Percentiles rank a stretch among this genome's conserved stretches.
phyloP scores from a whole-genome alignment of 1,140 invertebrate species.

The Charaxes varanes region DNA sequence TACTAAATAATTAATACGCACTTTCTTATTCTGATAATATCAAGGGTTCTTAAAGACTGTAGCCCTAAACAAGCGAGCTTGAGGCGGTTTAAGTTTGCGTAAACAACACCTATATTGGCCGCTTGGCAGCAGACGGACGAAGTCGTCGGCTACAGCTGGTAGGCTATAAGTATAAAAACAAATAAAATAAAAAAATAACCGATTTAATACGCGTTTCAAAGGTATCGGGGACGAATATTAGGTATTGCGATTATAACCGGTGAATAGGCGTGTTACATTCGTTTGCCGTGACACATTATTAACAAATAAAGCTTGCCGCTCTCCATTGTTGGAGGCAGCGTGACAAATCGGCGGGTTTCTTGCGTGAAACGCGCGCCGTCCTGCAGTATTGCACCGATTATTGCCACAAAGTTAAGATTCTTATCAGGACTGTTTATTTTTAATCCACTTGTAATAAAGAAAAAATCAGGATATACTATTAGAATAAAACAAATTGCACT shows the following conservation, averaged over 20 bases:
- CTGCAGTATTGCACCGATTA: conserved; percentile 15
- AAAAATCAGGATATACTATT: too few species aligned
- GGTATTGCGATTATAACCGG: conserved; percentile 31
- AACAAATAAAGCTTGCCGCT: conserved; percentile 56
- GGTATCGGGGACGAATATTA: conserved; percentile 23
- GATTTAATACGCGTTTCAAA: conserved; percentile 7
- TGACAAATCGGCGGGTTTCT: conserved; percentile 44
- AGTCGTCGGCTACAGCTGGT: too few species aligned
- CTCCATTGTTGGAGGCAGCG: conserved; percentile 42
- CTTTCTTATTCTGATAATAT: too few species aligned
- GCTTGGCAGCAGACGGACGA: too few species aligned
- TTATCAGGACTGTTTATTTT: background rate
- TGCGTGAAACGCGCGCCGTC: conserved; percentile 38
- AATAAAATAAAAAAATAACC: conserved; percentile 3
- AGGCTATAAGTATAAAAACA: too few species aligned
- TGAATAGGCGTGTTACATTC: conserved; percentile 52
- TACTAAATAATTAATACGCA: too few species aligned
- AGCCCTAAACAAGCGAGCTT: too few species aligned
- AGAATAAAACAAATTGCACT: too few species aligned
- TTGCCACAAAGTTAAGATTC: background rate
- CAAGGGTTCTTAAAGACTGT: too few species aligned
- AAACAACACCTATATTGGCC: too few species aligned
- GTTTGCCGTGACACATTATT: conserved; percentile 50
- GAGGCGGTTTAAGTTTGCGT: too few species aligned
- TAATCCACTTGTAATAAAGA: background rate